Evolutionary conservation across 2,888 invertebrate genomes (phyloP), one percentile per base, ranked within the genome.

Genomic region (Hoplodrina ambigua): DNA sequence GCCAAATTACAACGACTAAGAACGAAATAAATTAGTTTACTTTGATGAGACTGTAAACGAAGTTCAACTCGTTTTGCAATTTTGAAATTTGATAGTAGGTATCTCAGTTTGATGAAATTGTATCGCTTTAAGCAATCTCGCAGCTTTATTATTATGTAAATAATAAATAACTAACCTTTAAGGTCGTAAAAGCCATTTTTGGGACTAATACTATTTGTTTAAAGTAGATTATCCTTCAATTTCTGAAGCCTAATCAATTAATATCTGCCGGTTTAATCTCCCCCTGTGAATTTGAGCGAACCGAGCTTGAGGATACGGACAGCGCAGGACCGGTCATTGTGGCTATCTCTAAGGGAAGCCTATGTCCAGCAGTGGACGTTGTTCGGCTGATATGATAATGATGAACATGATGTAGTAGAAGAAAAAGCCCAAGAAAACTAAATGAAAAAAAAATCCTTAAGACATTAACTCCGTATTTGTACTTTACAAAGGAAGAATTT

Each of bases 51-150:
- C 57, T 56, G 53, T 72, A 71, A 79, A 66, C 64, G n/a, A 70
- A 66, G 50, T 69, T 73, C 25, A 72, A 76, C 73, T 72, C 58
- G 61, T 65, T 80, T 74, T 55, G 4, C 15, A 75, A 72, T 76
- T 81, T 75, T 57, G 4, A 19, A 75, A 70, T 76, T 81, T 75
- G 75, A 82, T 78, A 63, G 73, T 44, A 46, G 6, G 46, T 71
- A 59, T 75, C 74, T 62, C 78, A 84, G 83, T 85, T 86, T 80
- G 68, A 64, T 52, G 37, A 81, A 86, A 85, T 85, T 88, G 78
- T 81, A 83, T 86, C 81, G 84, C 80, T 82, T 81, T 78, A 72
- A 41, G 49, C 72, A 71, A 86, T 85, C 81, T 85, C 76, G 66
- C 68, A 68, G 61, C 61, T 30, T 13, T 46, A 17, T 66, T 67